Percentiles rank a stretch among this genome's conserved stretches.
phyloP scores from a whole-genome alignment of 1,140 invertebrate genomes.

The Zelostemma sp. region DNA sequence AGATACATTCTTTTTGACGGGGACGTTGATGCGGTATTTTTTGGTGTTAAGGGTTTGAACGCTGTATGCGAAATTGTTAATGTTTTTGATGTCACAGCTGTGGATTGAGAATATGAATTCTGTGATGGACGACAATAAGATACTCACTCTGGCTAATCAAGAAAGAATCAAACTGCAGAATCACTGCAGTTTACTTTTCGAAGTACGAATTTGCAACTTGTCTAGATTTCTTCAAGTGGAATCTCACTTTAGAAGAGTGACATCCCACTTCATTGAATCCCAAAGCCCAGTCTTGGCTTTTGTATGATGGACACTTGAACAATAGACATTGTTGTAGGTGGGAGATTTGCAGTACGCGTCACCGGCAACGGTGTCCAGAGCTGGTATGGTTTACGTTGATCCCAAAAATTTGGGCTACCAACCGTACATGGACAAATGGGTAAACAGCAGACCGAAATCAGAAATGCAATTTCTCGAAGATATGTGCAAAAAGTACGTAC shows the following conservation, averaged over 20 bases:
- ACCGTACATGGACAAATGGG: constrained; percentile 88
- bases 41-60: too few species aligned
- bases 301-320: too few species aligned
- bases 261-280: too few species aligned
- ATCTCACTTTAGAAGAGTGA: too few species aligned
- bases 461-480: constrained; percentile 72
- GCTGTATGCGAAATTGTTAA: too few species aligned
- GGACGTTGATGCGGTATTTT: constrained; percentile 92
- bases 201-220: too few species aligned
- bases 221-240: too few species aligned
- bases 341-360: constrained; percentile 91
- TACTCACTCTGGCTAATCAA: constrained; percentile 90
- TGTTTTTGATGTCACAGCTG: too few species aligned
- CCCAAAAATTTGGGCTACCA: constrained; percentile 89
- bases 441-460: constrained; percentile 63
- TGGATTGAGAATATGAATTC: constrained; percentile 98
- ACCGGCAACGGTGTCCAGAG: constrained; percentile 90
- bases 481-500: constrained; percentile 82
- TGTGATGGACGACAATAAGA: constrained; percentile 94
- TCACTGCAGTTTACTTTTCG: constrained; percentile 89
- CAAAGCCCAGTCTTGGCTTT: too few species aligned
- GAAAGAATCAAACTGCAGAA: constrained; percentile 87
- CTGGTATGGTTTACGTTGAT: constrained; percentile 94
- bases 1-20: constrained; percentile 93
- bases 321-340: constrained; percentile 72